Evolutionary conservation across 2,797 vertebrate species (phyloP).

Genomic region (Labroides dimidiatus): DNA sequence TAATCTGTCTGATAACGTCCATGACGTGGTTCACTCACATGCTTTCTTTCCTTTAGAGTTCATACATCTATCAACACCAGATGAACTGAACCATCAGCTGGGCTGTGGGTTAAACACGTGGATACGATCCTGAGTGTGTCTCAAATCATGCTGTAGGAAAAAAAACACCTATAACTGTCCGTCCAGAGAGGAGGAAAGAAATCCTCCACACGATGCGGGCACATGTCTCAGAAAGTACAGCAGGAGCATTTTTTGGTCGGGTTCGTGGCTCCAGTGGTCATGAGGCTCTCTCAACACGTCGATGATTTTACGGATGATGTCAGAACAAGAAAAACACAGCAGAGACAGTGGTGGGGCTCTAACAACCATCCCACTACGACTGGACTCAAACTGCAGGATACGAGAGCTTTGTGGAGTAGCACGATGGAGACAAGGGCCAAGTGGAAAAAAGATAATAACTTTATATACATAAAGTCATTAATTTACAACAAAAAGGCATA

Average conservation of each 20-base stretch:
- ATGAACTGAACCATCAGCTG: conserved; percentile 7
- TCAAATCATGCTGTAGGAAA: conserved; percentile 2
- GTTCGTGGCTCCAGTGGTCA: conserved; percentile 10
- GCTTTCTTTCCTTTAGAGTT: not conserved
- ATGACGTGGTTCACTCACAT: no score
- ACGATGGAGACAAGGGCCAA: no score
- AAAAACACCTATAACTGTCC: not conserved
- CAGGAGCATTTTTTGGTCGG: not conserved
- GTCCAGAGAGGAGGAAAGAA: not conserved
- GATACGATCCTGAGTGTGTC: not conserved
- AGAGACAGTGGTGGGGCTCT: no score
- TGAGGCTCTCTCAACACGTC: conserved; percentile 18
- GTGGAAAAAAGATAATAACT: no score
- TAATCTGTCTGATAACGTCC: conserved; percentile 14
- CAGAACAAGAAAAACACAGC: not conserved
- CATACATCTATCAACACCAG: not conserved
- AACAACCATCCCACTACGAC: no score
- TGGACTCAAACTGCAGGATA: no score
- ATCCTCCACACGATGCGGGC: not conserved
- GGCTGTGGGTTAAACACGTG: not conserved
- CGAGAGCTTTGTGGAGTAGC: no score
- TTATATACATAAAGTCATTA: no score
- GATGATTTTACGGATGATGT: not conserved
- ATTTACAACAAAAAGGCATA: no score
- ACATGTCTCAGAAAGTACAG: conserved; percentile 21